phyloP scores from a whole-genome alignment of 2,113 vertebrate species.

The Chaetodon auriga region DNA sequence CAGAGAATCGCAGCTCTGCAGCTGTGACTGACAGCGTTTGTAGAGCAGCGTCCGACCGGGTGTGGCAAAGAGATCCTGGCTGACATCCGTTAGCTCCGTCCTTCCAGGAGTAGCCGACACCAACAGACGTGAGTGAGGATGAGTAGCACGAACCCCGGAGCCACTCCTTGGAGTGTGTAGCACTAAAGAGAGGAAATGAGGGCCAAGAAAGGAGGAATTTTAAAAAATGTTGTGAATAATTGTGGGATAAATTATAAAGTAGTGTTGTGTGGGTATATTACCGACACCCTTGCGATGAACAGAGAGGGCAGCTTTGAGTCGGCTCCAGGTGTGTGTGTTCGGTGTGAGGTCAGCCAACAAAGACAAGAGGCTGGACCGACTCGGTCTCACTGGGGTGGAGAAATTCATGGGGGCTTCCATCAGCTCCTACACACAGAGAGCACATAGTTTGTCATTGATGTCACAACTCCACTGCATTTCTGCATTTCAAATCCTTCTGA shows the following conservation, averaged over 20 bases:
- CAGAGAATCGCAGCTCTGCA: constrained; percentile 34
- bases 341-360: constrained; percentile 76
- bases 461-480: background rate
- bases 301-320: constrained; percentile 84
- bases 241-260: background rate
- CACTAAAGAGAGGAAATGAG: constrained; percentile 49
- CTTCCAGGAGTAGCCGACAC: background rate
- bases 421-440: constrained; percentile 40
- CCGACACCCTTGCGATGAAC: constrained; percentile 82
- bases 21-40: constrained; percentile 43
- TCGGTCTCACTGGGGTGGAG: constrained; percentile 65
- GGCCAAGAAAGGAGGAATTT: too few species aligned
- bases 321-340: constrained; percentile 81
- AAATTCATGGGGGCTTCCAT: constrained; percentile 39
- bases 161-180: constrained; percentile 57
- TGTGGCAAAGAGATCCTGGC: constrained; percentile 74
- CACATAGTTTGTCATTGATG: background rate
- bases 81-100: constrained; percentile 41
- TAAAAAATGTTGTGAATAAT: background rate
- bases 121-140: background rate
- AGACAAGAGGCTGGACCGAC: constrained; percentile 69
- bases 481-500: background rate
- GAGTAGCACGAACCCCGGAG: too few species aligned
- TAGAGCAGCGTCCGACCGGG: constrained; percentile 35
- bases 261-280: constrained; percentile 17